phyloP scores from a whole-genome alignment of 2,888 invertebrate species.

The Acronicta alni region DNA sequence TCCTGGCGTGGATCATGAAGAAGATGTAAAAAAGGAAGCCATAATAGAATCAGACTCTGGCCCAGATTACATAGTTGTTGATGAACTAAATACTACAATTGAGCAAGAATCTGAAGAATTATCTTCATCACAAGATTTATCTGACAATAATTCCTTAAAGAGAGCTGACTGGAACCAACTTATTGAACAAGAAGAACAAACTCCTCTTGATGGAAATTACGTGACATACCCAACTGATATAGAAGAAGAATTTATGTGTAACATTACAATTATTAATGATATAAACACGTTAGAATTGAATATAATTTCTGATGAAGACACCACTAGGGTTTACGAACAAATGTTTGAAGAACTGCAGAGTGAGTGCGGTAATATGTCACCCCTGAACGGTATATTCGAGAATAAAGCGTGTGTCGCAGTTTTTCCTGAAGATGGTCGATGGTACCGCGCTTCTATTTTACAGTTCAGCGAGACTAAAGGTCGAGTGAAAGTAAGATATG shows the following conservation, averaged over 20 bases:
- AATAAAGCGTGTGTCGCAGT: constrained; percentile 91
- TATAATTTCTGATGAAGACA: constrained; percentile 78
- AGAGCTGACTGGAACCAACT: constrained; percentile 75
- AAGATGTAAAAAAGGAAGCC: constrained; percentile 33
- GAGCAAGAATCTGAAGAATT: too few species aligned
- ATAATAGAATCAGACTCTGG: constrained; percentile 66
- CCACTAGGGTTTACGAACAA: constrained; percentile 77
- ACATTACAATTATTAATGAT: constrained; percentile 74
- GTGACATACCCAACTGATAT: constrained; percentile 63
- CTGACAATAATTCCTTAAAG: constrained; percentile 60
- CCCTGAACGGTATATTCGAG: constrained; percentile 79
- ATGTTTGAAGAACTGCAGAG: constrained; percentile 86
- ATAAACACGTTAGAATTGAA: constrained; percentile 71
- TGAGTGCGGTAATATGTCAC: constrained; percentile 76
- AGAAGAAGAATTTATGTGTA: constrained; percentile 71
- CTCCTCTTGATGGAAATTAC: constrained; percentile 54
- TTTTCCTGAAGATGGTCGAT: constrained; percentile 90
- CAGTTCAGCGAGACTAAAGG: constrained; percentile 79
- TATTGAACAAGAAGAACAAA: constrained; percentile 71
- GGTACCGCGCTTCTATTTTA: constrained; percentile 92
- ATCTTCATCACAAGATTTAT: constrained; percentile 61
- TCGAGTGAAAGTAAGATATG: constrained; percentile 90
- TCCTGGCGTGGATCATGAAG: constrained; percentile 37
- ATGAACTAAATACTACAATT: constrained; percentile 62
- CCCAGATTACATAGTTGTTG: constrained; percentile 73